Evolutionary conservation across 2,113 vertebrate genomes (phyloP).

Genomic region (Callipepla squamata): DNA sequence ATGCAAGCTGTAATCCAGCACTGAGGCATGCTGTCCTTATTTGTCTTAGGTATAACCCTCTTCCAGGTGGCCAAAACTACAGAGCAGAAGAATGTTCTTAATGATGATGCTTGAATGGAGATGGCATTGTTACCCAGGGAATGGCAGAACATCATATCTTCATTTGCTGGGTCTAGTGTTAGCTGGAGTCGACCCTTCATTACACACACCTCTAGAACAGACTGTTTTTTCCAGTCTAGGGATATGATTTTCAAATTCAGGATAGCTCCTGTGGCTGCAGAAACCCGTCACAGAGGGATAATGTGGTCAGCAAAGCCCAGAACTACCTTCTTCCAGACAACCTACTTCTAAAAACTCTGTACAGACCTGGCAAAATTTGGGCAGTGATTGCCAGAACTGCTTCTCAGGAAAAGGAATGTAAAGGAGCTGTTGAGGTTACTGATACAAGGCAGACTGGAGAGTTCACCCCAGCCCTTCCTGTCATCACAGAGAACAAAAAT

Average conservation of each 20-base stretch:
- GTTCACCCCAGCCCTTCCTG: neutral
- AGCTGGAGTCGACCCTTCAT: neutral
- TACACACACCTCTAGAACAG: neutral
- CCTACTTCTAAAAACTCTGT: neutral
- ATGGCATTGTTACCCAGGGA: neutral
- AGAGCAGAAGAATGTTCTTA: neutral
- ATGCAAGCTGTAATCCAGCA: neutral
- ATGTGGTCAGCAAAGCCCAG: neutral
- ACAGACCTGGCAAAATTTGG: neutral
- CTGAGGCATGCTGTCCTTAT: neutral
- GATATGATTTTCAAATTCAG: neutral
- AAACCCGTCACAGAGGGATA: neutral
- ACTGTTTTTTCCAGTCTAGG: rapidly evolving
- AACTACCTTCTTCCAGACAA: neutral
- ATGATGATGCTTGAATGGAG: neutral
- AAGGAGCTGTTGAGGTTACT: neutral
- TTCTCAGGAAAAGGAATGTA: constrained; percentile 12
- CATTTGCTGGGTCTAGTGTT: neutral
- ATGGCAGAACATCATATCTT: neutral
- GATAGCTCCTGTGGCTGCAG: neutral
- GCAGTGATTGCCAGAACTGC: neutral
- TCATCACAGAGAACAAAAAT: neutral
- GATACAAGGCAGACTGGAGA: neutral
- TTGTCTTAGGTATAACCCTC: neutral
- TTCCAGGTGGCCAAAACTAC: neutral